Percentiles rank a stretch among this genome's conserved stretches.
phyloP scores from a whole-genome alignment of 1,140 invertebrate genomes.

The Drosophila seguyi region DNA sequence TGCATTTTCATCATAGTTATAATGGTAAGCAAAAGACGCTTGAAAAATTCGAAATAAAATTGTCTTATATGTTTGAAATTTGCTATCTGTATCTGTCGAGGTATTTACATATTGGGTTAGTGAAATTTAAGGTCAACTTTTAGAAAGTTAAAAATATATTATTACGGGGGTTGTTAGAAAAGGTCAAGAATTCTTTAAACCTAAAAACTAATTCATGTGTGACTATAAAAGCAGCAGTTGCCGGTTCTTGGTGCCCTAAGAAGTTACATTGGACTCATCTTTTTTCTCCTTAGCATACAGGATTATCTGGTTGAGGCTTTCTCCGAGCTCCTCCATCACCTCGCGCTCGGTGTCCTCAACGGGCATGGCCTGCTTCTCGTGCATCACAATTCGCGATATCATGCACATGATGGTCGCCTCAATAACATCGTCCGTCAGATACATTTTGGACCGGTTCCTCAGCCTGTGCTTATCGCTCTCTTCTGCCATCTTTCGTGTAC shows the following conservation, averaged over 20 bases:
- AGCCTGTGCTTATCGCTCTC: conserved; percentile 22
- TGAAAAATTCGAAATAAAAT: conserved; percentile 13
- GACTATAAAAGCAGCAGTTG: conserved; percentile 1
- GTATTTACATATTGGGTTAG: conserved; percentile 37
- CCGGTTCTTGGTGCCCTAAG: conserved; percentile 9
- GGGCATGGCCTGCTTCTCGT: conserved; percentile 88
- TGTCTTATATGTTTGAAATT: conserved; percentile 31
- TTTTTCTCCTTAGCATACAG: conserved; percentile 86
- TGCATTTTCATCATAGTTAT: conserved; percentile 19
- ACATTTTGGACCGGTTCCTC: conserved; percentile 86
- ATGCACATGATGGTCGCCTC: conserved; percentile 98
- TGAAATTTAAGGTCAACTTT: conserved; percentile 75
- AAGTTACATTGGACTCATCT: conserved; percentile 52
- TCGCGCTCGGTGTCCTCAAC: conserved; percentile 92
- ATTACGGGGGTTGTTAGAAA: conserved; percentile 1
- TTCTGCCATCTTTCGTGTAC: conserved; percentile 18
- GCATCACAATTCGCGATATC: conserved; percentile 95
- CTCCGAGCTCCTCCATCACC: conserved; percentile 97
- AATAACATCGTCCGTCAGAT: conserved; percentile 96
- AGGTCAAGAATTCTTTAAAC: conserved; percentile 51
- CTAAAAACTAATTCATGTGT: conserved; percentile 61
- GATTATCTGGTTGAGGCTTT: conserved; percentile 97
- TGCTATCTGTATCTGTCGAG: conserved; percentile 26
- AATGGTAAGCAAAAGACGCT: conserved; percentile 7
- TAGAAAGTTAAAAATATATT: conserved; percentile 55